Conservation (phyloP, 2,113 vertebrate genomes). For the Odocoileus hemionus region DNA sequence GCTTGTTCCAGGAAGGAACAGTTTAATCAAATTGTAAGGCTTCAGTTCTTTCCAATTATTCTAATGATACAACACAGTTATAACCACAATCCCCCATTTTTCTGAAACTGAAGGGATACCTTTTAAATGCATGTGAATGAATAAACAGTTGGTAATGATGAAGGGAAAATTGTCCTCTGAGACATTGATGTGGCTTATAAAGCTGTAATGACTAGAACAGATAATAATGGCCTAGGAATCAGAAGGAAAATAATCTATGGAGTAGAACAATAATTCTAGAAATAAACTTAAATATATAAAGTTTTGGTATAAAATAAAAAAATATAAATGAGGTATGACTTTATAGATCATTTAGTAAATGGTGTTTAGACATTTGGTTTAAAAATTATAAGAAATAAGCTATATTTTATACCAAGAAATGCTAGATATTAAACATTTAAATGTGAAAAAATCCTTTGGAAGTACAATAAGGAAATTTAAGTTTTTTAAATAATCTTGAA, state of each 20-base stretch:
- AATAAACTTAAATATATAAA: background rate
- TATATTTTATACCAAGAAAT: background rate
- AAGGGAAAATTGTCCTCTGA: background rate
- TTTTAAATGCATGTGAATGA: background rate
- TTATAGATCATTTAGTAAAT: constrained; percentile 8
- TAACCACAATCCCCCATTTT: background rate
- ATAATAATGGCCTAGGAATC: background rate
- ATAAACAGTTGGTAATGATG: background rate
- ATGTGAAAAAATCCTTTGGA: constrained; percentile 2
- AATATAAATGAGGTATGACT: background rate
- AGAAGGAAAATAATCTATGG: background rate
- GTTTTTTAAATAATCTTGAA: background rate
- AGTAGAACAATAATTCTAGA: background rate
- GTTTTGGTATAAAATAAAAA: background rate
- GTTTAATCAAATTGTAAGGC: constrained; percentile 6
- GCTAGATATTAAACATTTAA: background rate
- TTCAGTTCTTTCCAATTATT: background rate
- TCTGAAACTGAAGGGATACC: background rate
- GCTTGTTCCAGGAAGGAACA: background rate
- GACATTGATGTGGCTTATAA: background rate
- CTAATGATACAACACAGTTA: background rate
- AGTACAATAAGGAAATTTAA: background rate
- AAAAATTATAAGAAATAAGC: constrained; percentile 25
- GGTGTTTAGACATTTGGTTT: background rate
- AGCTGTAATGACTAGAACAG: background rate